A percentile compares a stretch with the other conserved stretches of the same genome.
Conservation (phyloP, 2,113 vertebrate genomes). For the Coptodon bakossiorum region DNA sequence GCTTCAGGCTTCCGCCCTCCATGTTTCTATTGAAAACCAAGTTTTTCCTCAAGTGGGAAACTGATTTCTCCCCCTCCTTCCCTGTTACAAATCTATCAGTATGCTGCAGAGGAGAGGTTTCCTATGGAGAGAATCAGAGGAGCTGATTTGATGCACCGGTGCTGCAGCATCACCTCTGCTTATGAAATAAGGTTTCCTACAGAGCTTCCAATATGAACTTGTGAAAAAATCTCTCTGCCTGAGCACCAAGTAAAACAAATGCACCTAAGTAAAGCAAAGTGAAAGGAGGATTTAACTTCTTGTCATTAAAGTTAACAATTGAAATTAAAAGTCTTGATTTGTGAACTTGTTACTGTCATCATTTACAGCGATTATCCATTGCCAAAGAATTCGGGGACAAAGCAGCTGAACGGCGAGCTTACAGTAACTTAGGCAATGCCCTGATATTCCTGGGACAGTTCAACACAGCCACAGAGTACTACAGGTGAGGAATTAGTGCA, state of each 20-base stretch:
- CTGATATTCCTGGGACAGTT: slow-evolving; percentile 94
- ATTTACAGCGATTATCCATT: slow-evolving; percentile 86
- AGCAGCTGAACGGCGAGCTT: slow-evolving; percentile 87
- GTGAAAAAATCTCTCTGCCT: not conserved
- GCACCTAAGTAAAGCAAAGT: not conserved
- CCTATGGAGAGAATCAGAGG: not conserved
- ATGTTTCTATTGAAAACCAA: slow-evolving; percentile 10
- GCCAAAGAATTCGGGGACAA: slow-evolving; percentile 98
- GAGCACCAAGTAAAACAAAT: not conserved
- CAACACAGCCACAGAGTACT: slow-evolving; percentile 87
- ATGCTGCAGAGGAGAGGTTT: not conserved
- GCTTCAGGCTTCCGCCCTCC: not conserved
- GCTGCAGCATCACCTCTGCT: not conserved
- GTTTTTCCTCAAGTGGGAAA: not conserved
- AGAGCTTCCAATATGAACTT: not conserved
- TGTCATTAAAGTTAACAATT: not conserved
- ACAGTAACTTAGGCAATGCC: slow-evolving; percentile 95
- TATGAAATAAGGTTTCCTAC: not conserved
- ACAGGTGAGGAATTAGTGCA: slow-evolving; percentile 77
- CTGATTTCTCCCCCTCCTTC: not conserved
- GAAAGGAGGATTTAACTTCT: not conserved
- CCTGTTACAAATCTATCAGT: not conserved
- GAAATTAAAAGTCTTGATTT: not conserved
- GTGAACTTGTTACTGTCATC: not conserved
- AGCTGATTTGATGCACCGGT: not conserved